A percentile compares a stretch with the other conserved stretches of the same genome.
These are phyloP conservation scores for Troides oblongomaculatus DNA, from an alignment of 2,888 invertebrate species.

Conservation along the genomic window DNA sequence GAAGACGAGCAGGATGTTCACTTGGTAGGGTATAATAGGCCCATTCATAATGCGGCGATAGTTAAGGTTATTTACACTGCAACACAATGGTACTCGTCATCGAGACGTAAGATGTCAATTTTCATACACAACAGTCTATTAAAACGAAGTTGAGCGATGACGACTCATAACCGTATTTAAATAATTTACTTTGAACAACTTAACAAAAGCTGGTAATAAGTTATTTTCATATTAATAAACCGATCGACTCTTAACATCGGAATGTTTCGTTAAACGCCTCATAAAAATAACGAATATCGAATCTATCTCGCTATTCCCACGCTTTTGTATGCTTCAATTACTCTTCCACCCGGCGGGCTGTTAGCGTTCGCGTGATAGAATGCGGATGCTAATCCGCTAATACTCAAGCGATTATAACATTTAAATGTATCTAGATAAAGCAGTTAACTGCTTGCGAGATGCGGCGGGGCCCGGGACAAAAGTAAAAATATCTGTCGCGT, in stretches of 20 bases:
- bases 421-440: conserved; percentile 11
- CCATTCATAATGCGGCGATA: too few relatives aligned
- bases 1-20: too few relatives aligned
- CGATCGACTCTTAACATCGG: background rate
- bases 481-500: conserved; percentile 22
- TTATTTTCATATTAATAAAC: too few relatives aligned
- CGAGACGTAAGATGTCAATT: too few relatives aligned
- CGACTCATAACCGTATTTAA: too few relatives aligned
- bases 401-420: conserved; percentile 15
- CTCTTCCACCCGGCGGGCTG: conserved; percentile 16
- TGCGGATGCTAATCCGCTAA: conserved; percentile 22
- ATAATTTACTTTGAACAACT: too few relatives aligned
- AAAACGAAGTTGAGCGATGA: too few relatives aligned
- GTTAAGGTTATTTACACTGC: too few relatives aligned
- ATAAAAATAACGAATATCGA: conserved; percentile 13
- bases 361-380: conserved; percentile 24
- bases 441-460: background rate
- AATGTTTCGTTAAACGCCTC: conserved; percentile 1
- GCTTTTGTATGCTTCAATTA: conserved; percentile 24
- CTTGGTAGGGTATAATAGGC: too few relatives aligned
- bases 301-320: conserved; percentile 23
- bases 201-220: too few relatives aligned
- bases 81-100: too few relatives aligned
- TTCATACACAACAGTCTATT: too few relatives aligned
- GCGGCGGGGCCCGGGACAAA: conserved; percentile 4